Evolutionary conservation across 2,113 vertebrate genomes (phyloP), one percentile per base, ranked within the genome.

Genomic region (Forbesichthys papilliferus): DNA sequence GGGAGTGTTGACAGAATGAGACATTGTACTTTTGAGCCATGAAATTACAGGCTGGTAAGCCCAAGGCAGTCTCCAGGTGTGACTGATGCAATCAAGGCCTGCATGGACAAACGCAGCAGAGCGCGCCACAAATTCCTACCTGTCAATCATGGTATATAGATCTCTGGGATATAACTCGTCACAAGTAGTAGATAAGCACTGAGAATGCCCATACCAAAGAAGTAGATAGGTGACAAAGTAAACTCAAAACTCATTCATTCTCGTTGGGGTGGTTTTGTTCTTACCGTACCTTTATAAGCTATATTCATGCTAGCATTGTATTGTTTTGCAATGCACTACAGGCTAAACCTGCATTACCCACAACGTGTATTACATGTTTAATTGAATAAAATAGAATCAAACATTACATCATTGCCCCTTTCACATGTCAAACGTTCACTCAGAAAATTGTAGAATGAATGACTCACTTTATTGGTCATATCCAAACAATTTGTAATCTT

Each of bases 21-120:
- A 87, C 84, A 88, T 88, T 88, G 87, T 89, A 89, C 84, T 89
- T 91, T 91, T 87, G 84, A 89, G 88, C 89, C 89, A 89, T 91
- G 89, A 91, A 89, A 91, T 91, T 89, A 87, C 85, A 87, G 89
- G 79, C 88, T 87, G 86, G 86, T 89, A 87, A 91, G 86, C 89
- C 89, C 84, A 88, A 88, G 88, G 89, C 89, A 68, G 75, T 87
- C 81, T 57, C 88, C 88, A 91, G 89, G 89, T 91, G 89, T 91
- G 86, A 89, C 89, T 91, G 89, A 91, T 89, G 89, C 87, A 87
- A 89, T 86, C 80, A 68, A 70, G 88, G 85, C 89, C 77, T 91
- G 89, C 82, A 82, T 73, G 88, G 87, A 89, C 88, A 87, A 87
- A 87, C 57, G 71, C 82, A 64, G 74, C 67, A 63, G 64, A 48